Conservation (phyloP, 2,797 vertebrate species). For the Sciurus vulgaris region DNA sequence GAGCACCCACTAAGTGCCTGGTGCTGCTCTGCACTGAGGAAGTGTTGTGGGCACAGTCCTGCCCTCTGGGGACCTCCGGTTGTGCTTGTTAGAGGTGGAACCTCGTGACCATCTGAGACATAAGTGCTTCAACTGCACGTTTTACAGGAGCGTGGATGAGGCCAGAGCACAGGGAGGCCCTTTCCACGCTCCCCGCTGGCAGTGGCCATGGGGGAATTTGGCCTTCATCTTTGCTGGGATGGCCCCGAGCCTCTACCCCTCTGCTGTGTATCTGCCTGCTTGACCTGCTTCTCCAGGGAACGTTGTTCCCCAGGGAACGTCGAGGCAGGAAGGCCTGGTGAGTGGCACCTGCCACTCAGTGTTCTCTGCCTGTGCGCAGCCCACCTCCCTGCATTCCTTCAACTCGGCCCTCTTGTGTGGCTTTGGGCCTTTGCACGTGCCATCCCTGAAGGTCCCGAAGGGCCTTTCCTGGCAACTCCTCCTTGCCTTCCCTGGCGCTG, state of each 20-base stretch:
- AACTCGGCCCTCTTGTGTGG: background rate
- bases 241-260: too few species aligned
- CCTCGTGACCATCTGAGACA: background rate
- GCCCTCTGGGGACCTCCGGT: rapidly evolving
- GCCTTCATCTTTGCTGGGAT: background rate
- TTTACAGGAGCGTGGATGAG: background rate
- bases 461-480: background rate
- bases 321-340: too few species aligned
- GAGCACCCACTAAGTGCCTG: background rate
- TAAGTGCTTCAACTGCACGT: rapidly evolving
- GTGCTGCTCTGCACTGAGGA: background rate
- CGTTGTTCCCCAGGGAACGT: background rate
- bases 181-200: background rate
- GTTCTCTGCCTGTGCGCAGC: background rate
- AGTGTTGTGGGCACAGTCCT: background rate
- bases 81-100: background rate
- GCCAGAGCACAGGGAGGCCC: background rate
- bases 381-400: background rate
- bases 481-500: rapidly evolving
- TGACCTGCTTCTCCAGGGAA: background rate
- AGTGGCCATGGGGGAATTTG: rapidly evolving
- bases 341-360: too few species aligned
- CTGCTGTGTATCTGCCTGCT: rapidly evolving
- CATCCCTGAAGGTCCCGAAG: background rate
- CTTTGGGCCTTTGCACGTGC: background rate